Conservation (phyloP, 1,140 invertebrate species). For the Lasioglossum albipes region DNA sequence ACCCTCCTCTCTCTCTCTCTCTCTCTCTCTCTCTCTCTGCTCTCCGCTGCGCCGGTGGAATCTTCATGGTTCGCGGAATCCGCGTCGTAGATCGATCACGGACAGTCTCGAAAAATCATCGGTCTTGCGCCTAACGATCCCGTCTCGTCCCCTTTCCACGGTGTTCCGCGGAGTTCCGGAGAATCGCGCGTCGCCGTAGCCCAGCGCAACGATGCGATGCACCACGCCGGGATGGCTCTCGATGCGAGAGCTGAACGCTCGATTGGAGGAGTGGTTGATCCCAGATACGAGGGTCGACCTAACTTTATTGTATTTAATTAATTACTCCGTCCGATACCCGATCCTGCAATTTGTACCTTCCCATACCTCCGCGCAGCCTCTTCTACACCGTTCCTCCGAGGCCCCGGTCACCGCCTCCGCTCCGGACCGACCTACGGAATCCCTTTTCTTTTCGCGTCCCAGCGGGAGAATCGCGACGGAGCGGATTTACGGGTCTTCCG, state of each 20-base stretch:
- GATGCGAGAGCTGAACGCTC: constrained; percentile 56
- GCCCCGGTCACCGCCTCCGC: constrained; percentile 49
- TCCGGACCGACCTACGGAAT: constrained; percentile 37
- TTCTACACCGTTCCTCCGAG: constrained; percentile 17
- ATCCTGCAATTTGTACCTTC: constrained; percentile 72
- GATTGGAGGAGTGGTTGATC: constrained; percentile 71
- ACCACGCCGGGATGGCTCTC: constrained; percentile 47
- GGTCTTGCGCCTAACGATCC: constrained; percentile 19
- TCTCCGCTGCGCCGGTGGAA: neutral
- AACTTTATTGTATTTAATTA: constrained; percentile 75
- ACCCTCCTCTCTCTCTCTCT: too few relatives aligned
- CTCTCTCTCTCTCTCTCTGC: too few relatives aligned
- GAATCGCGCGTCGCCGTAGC: neutral
- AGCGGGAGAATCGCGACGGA: constrained; percentile 8
- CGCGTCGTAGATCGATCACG: constrained; percentile 30
- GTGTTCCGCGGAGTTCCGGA: constrained; percentile 54
- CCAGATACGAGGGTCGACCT: constrained; percentile 71
- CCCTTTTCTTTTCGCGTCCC: constrained; percentile 7
- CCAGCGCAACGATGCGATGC: constrained; percentile 8
- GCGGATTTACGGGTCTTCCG: neutral
- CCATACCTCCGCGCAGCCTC: constrained; percentile 26
- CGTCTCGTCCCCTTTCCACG: constrained; percentile 21
- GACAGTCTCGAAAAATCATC: constrained; percentile 46
- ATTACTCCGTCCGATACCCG: constrained; percentile 70
- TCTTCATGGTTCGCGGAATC: constrained; percentile 33